Conservation (phyloP, 2,797 vertebrate species). For the Babyrousa celebensis region DNA sequence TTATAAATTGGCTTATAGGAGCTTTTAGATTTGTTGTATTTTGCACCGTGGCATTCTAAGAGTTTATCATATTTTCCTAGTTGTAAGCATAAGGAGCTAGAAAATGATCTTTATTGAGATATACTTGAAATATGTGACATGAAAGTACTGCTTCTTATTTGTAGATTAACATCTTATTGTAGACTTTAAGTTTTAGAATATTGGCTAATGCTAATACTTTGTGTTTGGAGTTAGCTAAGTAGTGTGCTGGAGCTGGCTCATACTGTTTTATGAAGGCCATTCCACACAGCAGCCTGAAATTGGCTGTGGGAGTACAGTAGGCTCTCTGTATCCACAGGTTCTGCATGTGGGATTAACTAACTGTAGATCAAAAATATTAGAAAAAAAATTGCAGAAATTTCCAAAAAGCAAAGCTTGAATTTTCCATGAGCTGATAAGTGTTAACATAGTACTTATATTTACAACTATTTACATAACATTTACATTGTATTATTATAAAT, state of each 20-base stretch:
- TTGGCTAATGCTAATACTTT: conserved; percentile 4
- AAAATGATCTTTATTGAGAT: conserved; percentile 45
- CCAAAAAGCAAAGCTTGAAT: background rate
- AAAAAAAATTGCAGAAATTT: background rate
- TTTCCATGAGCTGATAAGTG: background rate
- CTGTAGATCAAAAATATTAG: background rate
- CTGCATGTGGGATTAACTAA: background rate
- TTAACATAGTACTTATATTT: background rate
- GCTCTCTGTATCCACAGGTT: background rate
- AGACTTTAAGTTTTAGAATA: background rate
- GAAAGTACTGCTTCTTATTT: conserved; percentile 41
- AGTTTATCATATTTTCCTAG: conserved; percentile 55
- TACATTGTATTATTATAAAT: background rate
- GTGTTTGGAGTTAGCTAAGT: background rate
- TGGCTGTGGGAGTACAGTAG: background rate
- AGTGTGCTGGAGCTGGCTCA: background rate
- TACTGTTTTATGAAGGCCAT: background rate
- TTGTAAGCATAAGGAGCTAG: conserved; percentile 47
- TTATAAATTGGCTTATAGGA: conserved; percentile 4
- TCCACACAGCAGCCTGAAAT: background rate
- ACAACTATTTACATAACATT: background rate
- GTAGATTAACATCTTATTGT: background rate
- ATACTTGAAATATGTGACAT: conserved; percentile 48
- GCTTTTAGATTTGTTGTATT: conserved; percentile 13
- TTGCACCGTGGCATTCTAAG: conserved; percentile 29